Conservation (phyloP, 1,140 invertebrate genomes). For the Scylla paramamosain region DNA sequence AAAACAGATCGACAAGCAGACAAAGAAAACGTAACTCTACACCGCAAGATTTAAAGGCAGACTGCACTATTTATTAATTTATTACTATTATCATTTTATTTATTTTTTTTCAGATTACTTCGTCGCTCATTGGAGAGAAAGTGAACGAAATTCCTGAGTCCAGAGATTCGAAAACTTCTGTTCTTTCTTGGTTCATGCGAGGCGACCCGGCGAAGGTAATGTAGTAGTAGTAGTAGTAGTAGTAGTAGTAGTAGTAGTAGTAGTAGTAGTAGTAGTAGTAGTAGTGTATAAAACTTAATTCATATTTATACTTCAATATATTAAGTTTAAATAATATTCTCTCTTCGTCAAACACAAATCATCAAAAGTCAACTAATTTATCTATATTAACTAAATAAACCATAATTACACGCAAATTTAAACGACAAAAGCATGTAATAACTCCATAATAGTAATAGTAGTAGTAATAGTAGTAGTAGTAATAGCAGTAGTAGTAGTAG, state of each 20-base stretch:
- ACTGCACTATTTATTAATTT: not conserved
- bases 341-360: too few relatives aligned
- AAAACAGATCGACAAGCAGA: not conserved
- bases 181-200: constrained; percentile 38
- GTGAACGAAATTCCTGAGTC: constrained; percentile 36
- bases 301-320: too few relatives aligned
- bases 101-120: constrained; percentile 60
- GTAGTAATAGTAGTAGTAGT: constrained; percentile 8
- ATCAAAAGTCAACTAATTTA: too few relatives aligned
- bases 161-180: not conserved
- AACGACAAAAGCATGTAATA: too few relatives aligned
- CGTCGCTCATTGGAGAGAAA: constrained; percentile 41
- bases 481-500: constrained; percentile 9
- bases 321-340: too few relatives aligned
- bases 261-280: constrained; percentile 10
- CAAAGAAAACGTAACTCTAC: not conserved
- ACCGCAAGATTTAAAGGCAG: not conserved
- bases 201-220: constrained; percentile 38
- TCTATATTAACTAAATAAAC: too few relatives aligned
- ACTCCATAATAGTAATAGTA: too few relatives aligned
- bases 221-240: not conserved
- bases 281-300: not conserved
- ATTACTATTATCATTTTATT: not conserved
- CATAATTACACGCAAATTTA: too few relatives aligned
- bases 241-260: constrained; percentile 23